A percentile compares a stretch with the other conserved stretches of the same genome.
Conservation (phyloP, 2,113 vertebrate genomes). For the Phyllostomus discolor region DNA sequence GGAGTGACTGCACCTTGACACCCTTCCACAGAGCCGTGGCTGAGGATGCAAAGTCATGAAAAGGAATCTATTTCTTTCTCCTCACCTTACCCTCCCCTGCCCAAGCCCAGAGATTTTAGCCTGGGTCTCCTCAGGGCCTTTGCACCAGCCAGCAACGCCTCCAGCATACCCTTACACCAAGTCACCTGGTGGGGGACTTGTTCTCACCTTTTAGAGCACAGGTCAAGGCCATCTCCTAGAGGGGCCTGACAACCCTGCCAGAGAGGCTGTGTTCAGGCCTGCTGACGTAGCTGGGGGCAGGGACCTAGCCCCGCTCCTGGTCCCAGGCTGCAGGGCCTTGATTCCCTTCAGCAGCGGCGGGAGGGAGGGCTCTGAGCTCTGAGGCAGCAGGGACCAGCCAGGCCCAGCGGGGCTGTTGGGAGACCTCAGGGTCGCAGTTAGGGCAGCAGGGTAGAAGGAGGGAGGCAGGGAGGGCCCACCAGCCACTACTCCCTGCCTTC, state of each 20-base stretch:
- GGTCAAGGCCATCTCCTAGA: not conserved
- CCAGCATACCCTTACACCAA: not conserved
- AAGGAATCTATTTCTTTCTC: not conserved
- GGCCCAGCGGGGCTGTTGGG: rapidly evolving
- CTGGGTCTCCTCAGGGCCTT: not conserved
- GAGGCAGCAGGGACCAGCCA: not conserved
- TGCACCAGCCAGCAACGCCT: not conserved
- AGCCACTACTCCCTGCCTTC: not conserved
- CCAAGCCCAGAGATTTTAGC: not conserved
- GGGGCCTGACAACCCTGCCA: not conserved
- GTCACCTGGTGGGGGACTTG: not conserved
- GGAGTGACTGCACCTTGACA: not conserved
- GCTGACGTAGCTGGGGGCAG: not conserved
- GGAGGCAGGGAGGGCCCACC: not conserved
- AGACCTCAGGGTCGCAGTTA: not conserved
- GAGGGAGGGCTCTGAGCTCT: not conserved
- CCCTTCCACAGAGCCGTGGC: not conserved
- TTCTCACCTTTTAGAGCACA: not conserved
- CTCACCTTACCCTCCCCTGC: not conserved
- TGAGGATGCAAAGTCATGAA: not conserved
- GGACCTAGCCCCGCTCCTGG: not conserved
- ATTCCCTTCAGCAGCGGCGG: not conserved
- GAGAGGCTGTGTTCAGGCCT: not conserved
- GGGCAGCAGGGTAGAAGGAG: not conserved
- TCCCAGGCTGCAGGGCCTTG: not conserved